Evolutionary conservation across 2,113 vertebrate genomes (phyloP).

Genomic region (Acrocephalus kingi): DNA sequence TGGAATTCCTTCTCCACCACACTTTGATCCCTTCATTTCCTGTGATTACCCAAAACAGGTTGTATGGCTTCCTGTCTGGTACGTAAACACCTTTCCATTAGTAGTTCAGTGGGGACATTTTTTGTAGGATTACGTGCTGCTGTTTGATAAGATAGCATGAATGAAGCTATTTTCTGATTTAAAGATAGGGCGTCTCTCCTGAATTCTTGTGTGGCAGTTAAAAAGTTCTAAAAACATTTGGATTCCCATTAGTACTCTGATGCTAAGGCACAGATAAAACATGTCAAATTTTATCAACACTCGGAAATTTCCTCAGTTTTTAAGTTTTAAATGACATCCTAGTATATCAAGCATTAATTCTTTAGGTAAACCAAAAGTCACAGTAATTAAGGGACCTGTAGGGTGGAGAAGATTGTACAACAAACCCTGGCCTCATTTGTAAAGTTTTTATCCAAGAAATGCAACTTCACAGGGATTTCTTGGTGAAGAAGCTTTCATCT

Average conservation of each 20-base stretch:
- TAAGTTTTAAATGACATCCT: constrained; percentile 28
- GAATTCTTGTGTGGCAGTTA: constrained; percentile 40
- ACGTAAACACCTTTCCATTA: constrained; percentile 62
- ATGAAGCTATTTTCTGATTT: constrained; percentile 68
- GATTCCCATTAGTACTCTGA: constrained; percentile 62
- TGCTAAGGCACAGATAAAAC: constrained; percentile 54
- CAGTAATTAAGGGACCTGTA: neutral
- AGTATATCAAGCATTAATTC: constrained; percentile 23
- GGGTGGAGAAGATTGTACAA: neutral
- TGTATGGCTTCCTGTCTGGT: neutral
- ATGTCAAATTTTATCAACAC: constrained; percentile 40
- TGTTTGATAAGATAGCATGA: constrained; percentile 61
- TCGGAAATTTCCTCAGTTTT: constrained; percentile 30
- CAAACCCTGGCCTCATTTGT: neutral
- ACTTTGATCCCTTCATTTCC: neutral
- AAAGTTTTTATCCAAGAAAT: constrained; percentile 1
- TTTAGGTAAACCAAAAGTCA: constrained; percentile 32
- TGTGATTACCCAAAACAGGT: neutral
- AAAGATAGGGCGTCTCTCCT: constrained; percentile 50
- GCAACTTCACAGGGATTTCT: neutral
- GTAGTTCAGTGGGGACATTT: neutral
- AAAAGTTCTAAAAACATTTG: constrained; percentile 66
- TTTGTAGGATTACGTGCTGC: constrained; percentile 30
- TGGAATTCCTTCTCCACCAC: neutral
- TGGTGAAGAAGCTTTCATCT: constrained; percentile 13